phyloP scores from a whole-genome alignment of 1,140 invertebrate species.

The Akabosia matsudoensis region DNA sequence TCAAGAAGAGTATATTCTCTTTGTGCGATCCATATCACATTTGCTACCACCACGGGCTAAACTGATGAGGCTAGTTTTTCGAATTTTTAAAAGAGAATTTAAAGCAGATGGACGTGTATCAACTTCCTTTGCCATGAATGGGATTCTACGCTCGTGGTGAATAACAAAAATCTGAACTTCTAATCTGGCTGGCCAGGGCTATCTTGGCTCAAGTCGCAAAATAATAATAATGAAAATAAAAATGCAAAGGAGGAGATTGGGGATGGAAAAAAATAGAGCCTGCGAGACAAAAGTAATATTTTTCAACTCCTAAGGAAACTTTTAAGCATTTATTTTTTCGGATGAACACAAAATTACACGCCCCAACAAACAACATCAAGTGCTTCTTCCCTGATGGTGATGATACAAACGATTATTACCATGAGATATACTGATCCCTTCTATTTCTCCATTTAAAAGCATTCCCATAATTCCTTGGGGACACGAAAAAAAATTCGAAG shows the following conservation, averaged over 20 bases:
- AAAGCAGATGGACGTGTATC: background rate
- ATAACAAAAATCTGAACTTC: background rate
- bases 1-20: background rate
- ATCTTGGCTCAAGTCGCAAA: background rate
- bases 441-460: background rate
- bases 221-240: slow-evolving; percentile 18
- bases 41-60: background rate
- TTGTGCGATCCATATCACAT: background rate
- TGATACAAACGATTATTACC: background rate
- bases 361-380: slow-evolving; percentile 22
- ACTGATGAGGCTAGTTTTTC: background rate
- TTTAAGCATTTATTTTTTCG: background rate
- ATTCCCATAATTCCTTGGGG: slow-evolving; percentile 10
- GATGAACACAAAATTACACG: background rate
- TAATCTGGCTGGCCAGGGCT: background rate
- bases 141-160: background rate
- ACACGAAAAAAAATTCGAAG: slow-evolving; percentile 2
- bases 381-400: background rate
- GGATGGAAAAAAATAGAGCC: background rate
- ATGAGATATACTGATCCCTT: background rate
- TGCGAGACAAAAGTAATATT: background rate
- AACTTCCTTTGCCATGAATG: background rate
- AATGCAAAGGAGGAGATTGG: background rate
- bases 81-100: background rate
- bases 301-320: background rate